These are phyloP conservation scores for Papilio protenor DNA, from an alignment of 2,888 invertebrate genomes.

Conservation along the genomic window DNA sequence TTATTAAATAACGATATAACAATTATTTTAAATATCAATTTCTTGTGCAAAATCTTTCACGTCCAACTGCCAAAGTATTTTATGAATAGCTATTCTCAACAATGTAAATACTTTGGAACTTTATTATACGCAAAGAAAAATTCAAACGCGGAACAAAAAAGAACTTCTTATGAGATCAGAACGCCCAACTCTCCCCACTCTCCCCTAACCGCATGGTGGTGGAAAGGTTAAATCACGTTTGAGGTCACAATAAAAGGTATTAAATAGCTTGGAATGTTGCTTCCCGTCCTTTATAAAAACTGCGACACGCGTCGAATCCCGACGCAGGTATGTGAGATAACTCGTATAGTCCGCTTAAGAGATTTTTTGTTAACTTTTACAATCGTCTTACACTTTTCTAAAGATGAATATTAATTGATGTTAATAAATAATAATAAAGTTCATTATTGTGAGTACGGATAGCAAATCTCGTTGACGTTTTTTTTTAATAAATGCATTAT, in stretches of 20 bases:
- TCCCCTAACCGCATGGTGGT: conserved; percentile 45
- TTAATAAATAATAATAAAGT: not conserved
- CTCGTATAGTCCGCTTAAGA: conserved; percentile 4
- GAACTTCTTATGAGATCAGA: conserved; percentile 21
- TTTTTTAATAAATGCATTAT: not conserved
- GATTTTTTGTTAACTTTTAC: not conserved
- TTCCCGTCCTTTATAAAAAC: conserved; percentile 41
- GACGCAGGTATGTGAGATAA: conserved; percentile 45
- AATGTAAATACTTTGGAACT: conserved; percentile 27
- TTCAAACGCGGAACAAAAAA: conserved; percentile 26
- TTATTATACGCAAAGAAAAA: conserved; percentile 24
- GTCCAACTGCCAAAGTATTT: conserved; percentile 31
- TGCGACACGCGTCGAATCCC: conserved; percentile 47
- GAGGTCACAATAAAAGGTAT: conserved; percentile 59
- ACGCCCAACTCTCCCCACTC: conserved; percentile 1
- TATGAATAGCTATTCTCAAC: conserved; percentile 26
- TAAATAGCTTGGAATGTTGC: conserved; percentile 61
- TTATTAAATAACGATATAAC: not conserved
- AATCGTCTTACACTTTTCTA: not conserved
- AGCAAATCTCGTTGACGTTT: not conserved
- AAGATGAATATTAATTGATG: not conserved
- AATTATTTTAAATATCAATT: conserved; percentile 1
- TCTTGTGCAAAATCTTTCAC: conserved; percentile 15
- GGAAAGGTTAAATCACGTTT: conserved; percentile 47
- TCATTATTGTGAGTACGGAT: not conserved